Evolutionary conservation across 2,888 invertebrate species (phyloP), one percentile per base, ranked within the genome.

Genomic region (Meghimatium bilineatum): DNA sequence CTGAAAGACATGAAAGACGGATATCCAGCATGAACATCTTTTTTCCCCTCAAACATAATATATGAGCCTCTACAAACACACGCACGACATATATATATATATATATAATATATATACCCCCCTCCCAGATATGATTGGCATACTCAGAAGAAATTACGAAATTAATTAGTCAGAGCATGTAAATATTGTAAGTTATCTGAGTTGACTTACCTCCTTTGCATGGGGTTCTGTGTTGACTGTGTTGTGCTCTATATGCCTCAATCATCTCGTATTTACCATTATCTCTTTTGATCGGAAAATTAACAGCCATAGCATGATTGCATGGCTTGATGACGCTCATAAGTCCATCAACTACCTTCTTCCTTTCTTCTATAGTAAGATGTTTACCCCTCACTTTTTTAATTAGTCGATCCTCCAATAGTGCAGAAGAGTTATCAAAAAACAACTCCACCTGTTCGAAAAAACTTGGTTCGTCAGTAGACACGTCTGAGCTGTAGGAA

Each of bases 251-350:
- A 95, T 98, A 99, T 26, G 98, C 99, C 89, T 96, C 97, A 92
- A 99, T 98, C 95, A 99, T 92, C 94, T 99, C 99, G 94, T 98
- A 99, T 93, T 97, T 97, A 71, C 99, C 99, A 91, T 97, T 97
- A 93, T 99, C 99, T 91, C 98, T 96, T 93, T 97, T 96, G 88
- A 99, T 95, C 0, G 99, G 99, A 94, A 99, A 99, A 84, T 97
- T 96, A 88, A 99, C 92, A 86, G 94, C 98, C 83, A 98, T 95
- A 88, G 97, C 96, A 92, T 96, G 96, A 94, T 99, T 98, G 94
- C 99, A 99, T 85, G 98, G 98, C 95, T 99, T 98, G 96, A 99
- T 98, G 92, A 98, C 96, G 94, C 96, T 96, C 86, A 99, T 95
- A 94, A 99, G 99, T 90, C 99, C 99, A 93, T 96, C 96, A 83